Base-by-base conservation (phyloP, 2,888 invertebrate species). In the Neelides folsomi region DNA sequence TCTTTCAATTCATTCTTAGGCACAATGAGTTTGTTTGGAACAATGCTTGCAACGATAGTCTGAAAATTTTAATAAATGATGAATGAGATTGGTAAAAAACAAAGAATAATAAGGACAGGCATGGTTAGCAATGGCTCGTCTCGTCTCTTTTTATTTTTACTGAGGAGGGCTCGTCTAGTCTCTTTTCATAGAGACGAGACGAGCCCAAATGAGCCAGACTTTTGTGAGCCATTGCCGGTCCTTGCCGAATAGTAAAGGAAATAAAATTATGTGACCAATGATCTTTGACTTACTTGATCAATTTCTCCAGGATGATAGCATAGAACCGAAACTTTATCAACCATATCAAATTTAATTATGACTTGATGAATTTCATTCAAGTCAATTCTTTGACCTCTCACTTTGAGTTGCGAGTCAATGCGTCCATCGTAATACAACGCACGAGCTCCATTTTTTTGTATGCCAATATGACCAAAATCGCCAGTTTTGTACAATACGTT, bases 321-420 rank as follows among this genome's bases (percentile, higher is more conserved):
- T 1, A 89, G 74, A 0, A 86, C 85, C 1, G 83, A 79, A 7
- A 78, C 80, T 70, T 85, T 85, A 13, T 86, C 82, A 2, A 88
- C 77, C n/a, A 42, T 18, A 10, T 50, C 49, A 9, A 36, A 18
- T 13, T 52, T 40, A 35, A 47, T 50, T 0, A 87, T 77, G 7
- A 81, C 81, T 55, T 79, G 79, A 66, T 90, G 88, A 1, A 92
- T 81, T 73, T 92, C 90, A 1, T 80, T 77, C 45, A 89, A 72
- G 67, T 90, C 88, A 0, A 92, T 86, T 9, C 89, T 74, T 66
- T 90, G 86, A 0, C 92, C 92, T 44, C 88, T 75, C 50, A 87
- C 81, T 75, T 88, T 90, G 38, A 83, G 77, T 69, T 89, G 89
- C 0, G 47, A 40, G 34, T 48, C 51, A n/a, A 51, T 49, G 18